Conservation (phyloP, 2,113 vertebrate species). For the Xiphophorus couchianus region DNA sequence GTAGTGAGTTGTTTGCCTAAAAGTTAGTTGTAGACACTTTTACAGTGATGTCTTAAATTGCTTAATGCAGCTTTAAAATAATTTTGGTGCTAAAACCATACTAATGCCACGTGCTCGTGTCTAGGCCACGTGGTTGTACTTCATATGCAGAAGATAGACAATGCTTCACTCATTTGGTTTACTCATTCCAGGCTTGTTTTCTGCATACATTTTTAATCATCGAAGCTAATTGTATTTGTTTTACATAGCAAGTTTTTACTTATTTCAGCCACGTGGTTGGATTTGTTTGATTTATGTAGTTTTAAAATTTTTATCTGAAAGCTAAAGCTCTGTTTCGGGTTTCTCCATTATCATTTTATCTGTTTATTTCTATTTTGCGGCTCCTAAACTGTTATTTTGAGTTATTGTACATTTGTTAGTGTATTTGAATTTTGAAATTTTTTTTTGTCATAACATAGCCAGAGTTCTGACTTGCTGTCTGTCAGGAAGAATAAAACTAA, state of each 20-base stretch:
- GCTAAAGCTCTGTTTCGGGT: conserved; percentile 18
- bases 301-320: conserved; percentile 23
- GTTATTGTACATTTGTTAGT: not conserved
- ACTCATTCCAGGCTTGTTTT: conserved; percentile 42
- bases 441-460: not conserved
- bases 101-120: conserved; percentile 36
- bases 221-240: conserved; percentile 49
- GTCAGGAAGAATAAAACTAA: conserved; percentile 3
- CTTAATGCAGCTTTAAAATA: conserved; percentile 72
- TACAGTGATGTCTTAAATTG: conserved; percentile 34
- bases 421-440: not conserved
- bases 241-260: conserved; percentile 39
- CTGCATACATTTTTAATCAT: conserved; percentile 13
- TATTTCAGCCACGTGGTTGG: conserved; percentile 42
- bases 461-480: conserved; percentile 1
- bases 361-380: not conserved
- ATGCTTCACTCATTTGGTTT: conserved; percentile 28
- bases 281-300: conserved; percentile 24
- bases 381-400: conserved; percentile 1
- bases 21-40: conserved; percentile 48
- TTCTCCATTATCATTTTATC: not conserved
- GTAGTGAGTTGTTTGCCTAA: conserved; percentile 75
- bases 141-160: conserved; percentile 36
- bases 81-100: conserved; percentile 23
- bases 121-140: conserved; percentile 18